Base-by-base conservation (phyloP, 2,797 vertebrate genomes). In the Acrocephalus scirpaceus region DNA sequence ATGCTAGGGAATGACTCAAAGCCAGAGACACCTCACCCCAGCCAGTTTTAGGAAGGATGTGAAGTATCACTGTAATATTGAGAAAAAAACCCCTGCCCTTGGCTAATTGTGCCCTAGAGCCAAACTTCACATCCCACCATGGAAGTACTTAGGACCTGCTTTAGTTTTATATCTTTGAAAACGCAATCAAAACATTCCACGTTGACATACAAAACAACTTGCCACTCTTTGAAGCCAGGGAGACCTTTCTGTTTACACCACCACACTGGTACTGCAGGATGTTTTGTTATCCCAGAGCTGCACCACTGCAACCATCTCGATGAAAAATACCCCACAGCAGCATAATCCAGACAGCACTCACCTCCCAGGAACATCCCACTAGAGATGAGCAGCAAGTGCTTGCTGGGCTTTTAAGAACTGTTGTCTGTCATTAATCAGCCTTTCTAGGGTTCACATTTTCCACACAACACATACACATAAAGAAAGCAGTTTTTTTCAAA, bases 1-100 rank as follows among this genome's bases (percentile, higher is more conserved):
- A 29, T 58, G 57, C 81, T 91, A 34, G 65, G 87, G 77, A 85
- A 86, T 38, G 78, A 92, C 77, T 96, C 83, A 38, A 91, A 96
- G 83, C 92, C 96, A 95, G 94, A 93, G 86, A 95, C 84, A 88
- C 88, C 64, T 86, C 80, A 71, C 13, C 29, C 61, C 88, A 86
- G 90, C 88, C 88, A 91, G 81, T 56, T 95, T 58, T 71, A 89
- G 85, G 91, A 93, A 94, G 90, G 88, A 95, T 92, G 84, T 91
- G 92, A 95, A 93, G 88, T 83, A 89, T 95, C 92, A 36, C 71
- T 61, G 50, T 89, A 92, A 50, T 54, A 72, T 3, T 54, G 88
- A 83, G 67, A 30, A n/a, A 44, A 62, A 93, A 90, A 79, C 38
- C 19, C 61, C n/a, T 71, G 64, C 74, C 47, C 29, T 71, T 76